Conservation (phyloP, 2,113 vertebrate species). For the Alces alces region DNA sequence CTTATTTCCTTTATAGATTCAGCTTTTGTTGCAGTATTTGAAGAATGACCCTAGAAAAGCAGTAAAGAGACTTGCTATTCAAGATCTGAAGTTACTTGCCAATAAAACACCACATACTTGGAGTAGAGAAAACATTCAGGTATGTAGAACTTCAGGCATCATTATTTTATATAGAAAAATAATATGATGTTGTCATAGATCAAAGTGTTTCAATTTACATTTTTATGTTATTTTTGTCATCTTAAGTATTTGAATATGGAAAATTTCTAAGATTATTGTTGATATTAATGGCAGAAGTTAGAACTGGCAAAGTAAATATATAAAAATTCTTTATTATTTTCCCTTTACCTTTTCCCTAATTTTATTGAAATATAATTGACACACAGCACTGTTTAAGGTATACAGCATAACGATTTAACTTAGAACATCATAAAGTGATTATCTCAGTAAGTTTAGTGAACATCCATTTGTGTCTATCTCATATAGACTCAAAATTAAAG, state of each 20-base stretch:
- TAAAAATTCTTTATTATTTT: background rate
- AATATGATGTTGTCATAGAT: background rate
- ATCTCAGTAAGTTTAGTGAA: background rate
- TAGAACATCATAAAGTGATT: background rate
- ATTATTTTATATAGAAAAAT: constrained; percentile 6
- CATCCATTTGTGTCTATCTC: background rate
- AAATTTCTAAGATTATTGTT: background rate
- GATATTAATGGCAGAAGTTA: background rate
- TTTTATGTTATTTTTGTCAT: constrained; percentile 15
- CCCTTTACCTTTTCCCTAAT: background rate
- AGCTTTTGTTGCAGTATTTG: constrained; percentile 94
- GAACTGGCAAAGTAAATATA: background rate
- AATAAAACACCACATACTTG: constrained; percentile 97
- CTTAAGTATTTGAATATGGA: background rate
- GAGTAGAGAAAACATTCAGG: constrained; percentile 96
- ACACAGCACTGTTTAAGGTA: background rate
- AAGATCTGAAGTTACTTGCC: constrained; percentile 93
- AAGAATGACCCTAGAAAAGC: constrained; percentile 95
- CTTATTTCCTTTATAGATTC: constrained; percentile 82
- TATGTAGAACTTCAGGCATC: constrained; percentile 51
- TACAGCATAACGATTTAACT: background rate
- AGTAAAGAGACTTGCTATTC: constrained; percentile 93
- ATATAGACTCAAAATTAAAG: background rate
- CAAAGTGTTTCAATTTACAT: background rate
- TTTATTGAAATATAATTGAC: background rate